phyloP scores from a whole-genome alignment of 2,113 vertebrate species.

The Himantopus leucocephalus region DNA sequence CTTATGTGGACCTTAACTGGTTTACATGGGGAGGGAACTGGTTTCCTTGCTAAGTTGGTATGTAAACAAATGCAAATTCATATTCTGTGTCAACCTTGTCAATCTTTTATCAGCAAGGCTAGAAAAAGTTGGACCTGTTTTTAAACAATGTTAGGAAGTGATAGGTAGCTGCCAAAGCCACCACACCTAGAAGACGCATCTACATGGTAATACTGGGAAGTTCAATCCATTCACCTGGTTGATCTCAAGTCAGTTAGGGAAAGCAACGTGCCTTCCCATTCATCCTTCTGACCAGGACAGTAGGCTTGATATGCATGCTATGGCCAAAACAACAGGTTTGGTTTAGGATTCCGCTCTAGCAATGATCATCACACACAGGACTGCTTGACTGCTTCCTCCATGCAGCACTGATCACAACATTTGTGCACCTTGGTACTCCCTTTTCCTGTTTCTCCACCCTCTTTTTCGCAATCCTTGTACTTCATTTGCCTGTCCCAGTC shows the following conservation, averaged over 20 bases:
- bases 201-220: fast-evolving
- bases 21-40: not conserved
- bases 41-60: not conserved
- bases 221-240: no score
- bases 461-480: not conserved
- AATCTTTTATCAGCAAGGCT: not conserved
- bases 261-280: not conserved
- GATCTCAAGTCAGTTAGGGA: not conserved
- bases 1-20: not conserved
- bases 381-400: not conserved
- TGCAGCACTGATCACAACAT: not conserved
- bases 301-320: not conserved
- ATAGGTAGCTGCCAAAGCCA: not conserved
- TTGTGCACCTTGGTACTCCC: not conserved
- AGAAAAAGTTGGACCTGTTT: not conserved
- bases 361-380: not conserved
- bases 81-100: not conserved
- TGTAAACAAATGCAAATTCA: not conserved
- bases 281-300: not conserved
- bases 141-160: not conserved
- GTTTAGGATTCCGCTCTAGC: not conserved
- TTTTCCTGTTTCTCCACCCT: not conserved
- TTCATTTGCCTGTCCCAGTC: not conserved
- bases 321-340: not conserved
- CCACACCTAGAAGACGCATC: no score